Base-by-base conservation (phyloP, 1,140 invertebrate species). In the Eueides isabella region DNA sequence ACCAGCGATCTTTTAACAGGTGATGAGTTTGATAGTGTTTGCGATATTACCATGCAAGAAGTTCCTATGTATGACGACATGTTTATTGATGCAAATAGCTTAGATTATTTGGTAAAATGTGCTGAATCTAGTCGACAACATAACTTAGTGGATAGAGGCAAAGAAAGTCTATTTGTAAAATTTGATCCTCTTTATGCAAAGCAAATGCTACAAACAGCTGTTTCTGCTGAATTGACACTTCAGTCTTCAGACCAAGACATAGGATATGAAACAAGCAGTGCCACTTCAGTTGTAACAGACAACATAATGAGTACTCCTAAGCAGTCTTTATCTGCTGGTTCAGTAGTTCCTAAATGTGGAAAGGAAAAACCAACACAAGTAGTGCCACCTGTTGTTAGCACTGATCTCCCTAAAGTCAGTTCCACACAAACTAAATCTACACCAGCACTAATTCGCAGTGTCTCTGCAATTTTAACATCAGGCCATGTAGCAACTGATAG, bases 161-260 rank as follows among this genome's bases (percentile, higher is more conserved):
- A 93, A 62, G 94, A 95, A 72, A 95, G 94, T 74, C 85, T 95
- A 28, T 95, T 94, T 82, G 89, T 95, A 26, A 95, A 95, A 76
- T 95, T 95, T 79, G 95, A 95, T 85, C 95, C 95, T 16, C 77
- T 95, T 35, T 92, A 95, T 81, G 86, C 89, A n/a, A 82, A 81
- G 35, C 87, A 93, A 66, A 82, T 82, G 70, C 69, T 80, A 16
- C 41, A 72, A 77, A 71, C 41, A 61, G 61, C 71, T 75, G 79
- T 67, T 66, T 44, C 30, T 80, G 78, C 74, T 70, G 74, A 71
- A 85, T 75, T 72, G 75, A 80, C 44, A 77, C 19, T 4, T n/a
- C 63, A 64, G n/a, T 64, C 80, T 33, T 67, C 77, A 11, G 90
- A 92, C 48, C 79, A 69, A 79, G 91, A 92, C 74, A 73, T 87